These are phyloP conservation scores for Salvator merianae DNA, from an alignment of 2,113 vertebrate genomes.

Conservation along the genomic window DNA sequence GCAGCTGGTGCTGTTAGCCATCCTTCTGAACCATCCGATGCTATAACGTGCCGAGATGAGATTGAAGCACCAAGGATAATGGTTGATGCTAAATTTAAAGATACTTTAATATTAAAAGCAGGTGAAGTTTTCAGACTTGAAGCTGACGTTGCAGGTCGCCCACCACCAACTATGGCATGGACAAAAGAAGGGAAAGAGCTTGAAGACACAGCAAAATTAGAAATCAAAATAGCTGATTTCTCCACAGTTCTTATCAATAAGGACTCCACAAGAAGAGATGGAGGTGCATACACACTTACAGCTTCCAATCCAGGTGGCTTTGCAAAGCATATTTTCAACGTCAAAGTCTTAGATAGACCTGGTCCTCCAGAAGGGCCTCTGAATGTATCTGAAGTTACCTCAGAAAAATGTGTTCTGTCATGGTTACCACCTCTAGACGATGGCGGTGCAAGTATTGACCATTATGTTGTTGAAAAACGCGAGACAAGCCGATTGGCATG, in stretches of 20 bases:
- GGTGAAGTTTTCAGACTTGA: constrained; percentile 94
- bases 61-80: constrained; percentile 93
- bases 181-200: constrained; percentile 94
- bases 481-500: constrained; percentile 97
- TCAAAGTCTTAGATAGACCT: constrained; percentile 96
- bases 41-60: constrained; percentile 93
- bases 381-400: constrained; percentile 85
- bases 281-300: constrained; percentile 90
- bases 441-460: constrained; percentile 92
- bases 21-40: constrained; percentile 92
- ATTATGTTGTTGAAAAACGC: constrained; percentile 94
- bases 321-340: constrained; percentile 94
- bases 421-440: constrained; percentile 93
- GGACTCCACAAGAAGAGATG: constrained; percentile 90
- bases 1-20: constrained; percentile 91
- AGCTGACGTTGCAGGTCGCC: constrained; percentile 93
- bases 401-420: constrained; percentile 90
- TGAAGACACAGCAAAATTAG: constrained; percentile 89
- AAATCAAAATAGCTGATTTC: constrained; percentile 90
- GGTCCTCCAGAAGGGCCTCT: constrained; percentile 93
- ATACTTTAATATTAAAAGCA: constrained; percentile 88
- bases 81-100: constrained; percentile 94
- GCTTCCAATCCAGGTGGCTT: constrained; percentile 95
- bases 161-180: constrained; percentile 92
- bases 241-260: constrained; percentile 88